Evolutionary conservation across 92 coral and sea anemone genomes (phyloP).

Genomic region (Anthopleura xanthogrammica): DNA sequence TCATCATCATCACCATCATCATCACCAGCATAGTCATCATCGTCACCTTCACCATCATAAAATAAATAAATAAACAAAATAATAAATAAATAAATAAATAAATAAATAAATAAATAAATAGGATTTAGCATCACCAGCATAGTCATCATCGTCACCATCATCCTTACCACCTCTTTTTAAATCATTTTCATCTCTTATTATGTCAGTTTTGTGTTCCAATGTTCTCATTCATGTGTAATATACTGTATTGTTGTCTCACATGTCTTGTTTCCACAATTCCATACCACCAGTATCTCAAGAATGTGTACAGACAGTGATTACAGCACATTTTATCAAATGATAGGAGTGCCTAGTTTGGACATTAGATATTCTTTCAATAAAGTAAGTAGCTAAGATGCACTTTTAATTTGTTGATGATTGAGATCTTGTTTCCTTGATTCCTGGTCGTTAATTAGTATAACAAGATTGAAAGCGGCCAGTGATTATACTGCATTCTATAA

Average conservation of each 20-base stretch:
- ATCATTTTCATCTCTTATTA: no score
- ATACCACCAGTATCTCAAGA: constrained; percentile 31
- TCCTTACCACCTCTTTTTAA: neutral
- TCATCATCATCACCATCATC: no score
- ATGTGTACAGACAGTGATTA: constrained; percentile 80
- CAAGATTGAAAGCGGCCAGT: neutral
- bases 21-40: no score
- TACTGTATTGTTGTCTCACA: neutral
- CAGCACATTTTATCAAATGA: constrained; percentile 64
- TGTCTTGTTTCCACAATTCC: neutral
- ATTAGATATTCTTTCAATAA: constrained; percentile 76
- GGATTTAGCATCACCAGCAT: no score
- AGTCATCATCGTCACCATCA: no score
- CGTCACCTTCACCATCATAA: no score
- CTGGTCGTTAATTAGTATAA: neutral
- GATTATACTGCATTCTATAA: constrained; percentile 48
- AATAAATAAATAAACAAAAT: no score
- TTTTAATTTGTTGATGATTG: neutral
- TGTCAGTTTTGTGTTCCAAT: no score
- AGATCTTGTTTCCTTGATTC: neutral
- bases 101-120: no score
- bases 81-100: no score
- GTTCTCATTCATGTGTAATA: neutral
- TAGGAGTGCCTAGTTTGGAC: constrained; percentile 78
- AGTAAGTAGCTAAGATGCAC: constrained; percentile 35